Evolutionary conservation across 2,888 invertebrate species (phyloP).

Genomic region (Meiosimyza platycephala): DNA sequence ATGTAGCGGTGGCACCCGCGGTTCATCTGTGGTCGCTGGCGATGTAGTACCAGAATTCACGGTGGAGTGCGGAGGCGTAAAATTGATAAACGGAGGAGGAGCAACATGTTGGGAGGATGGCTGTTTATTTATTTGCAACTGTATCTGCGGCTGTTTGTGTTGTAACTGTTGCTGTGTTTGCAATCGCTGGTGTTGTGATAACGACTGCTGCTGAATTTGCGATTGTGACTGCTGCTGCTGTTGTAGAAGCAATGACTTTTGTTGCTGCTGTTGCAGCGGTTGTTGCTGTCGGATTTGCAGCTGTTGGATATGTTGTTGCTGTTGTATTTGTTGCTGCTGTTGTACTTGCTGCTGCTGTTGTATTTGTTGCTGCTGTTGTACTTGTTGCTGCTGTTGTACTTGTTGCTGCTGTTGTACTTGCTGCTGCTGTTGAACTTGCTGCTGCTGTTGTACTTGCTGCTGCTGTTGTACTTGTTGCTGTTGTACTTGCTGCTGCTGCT

Average conservation of each 20-base stretch:
- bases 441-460: constrained; percentile 29
- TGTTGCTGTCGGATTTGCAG: constrained; percentile 37
- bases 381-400: constrained; percentile 38
- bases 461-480: constrained; percentile 37
- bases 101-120: background rate
- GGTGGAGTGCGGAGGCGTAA: constrained; percentile 41
- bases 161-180: constrained; percentile 43
- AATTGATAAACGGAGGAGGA: constrained; percentile 39
- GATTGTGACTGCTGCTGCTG: constrained; percentile 44
- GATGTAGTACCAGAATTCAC: constrained; percentile 29
- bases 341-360: constrained; percentile 40
- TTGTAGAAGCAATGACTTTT: constrained; percentile 29
- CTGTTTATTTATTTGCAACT: constrained; percentile 12
- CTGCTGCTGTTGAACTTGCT: constrained; percentile 3
- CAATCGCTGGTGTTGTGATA: constrained; percentile 41
- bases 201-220: constrained; percentile 36
- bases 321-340: constrained; percentile 37
- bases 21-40: constrained; percentile 72
- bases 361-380: constrained; percentile 42
- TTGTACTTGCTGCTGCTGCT: constrained; percentile 32
- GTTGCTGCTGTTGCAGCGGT: constrained; percentile 33
- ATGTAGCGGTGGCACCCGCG: constrained; percentile 88
- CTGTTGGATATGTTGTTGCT: constrained; percentile 40
- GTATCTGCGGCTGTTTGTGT: constrained; percentile 36
- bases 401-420: constrained; percentile 41